phyloP scores from a whole-genome alignment of 2,797 vertebrate genomes.

The Hypotaenidia philippensis region DNA sequence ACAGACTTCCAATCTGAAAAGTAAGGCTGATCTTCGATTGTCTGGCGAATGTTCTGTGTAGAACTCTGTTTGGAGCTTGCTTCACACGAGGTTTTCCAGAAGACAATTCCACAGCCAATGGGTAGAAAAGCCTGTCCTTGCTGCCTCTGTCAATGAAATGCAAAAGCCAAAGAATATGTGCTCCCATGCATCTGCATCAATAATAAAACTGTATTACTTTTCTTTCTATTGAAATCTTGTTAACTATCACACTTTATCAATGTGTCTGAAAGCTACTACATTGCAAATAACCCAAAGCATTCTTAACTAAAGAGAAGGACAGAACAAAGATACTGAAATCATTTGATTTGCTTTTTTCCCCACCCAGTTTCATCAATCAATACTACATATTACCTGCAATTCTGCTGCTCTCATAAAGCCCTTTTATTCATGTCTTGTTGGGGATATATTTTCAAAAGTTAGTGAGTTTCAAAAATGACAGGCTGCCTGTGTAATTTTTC shows the following conservation, averaged over 20 bases:
- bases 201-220: background rate
- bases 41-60: background rate
- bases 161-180: background rate
- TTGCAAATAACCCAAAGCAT: background rate
- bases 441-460: background rate
- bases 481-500: background rate
- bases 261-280: background rate
- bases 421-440: background rate
- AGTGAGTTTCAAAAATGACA: background rate
- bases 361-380: background rate
- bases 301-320: background rate
- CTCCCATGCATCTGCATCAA: background rate
- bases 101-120: background rate
- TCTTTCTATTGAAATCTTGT: background rate
- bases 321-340: background rate
- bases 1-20: background rate
- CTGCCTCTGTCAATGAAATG: background rate
- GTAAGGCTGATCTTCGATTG: background rate
- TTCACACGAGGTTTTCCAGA: too few relatives aligned
- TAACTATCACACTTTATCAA: background rate
- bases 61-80: background rate
- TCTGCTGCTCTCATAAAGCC: background rate
- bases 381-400: background rate
- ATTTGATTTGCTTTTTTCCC: background rate
- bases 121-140: background rate